These are phyloP conservation scores for Pomacea maculata DNA, from an alignment of 1,140 invertebrate genomes.

Conservation along the genomic window DNA sequence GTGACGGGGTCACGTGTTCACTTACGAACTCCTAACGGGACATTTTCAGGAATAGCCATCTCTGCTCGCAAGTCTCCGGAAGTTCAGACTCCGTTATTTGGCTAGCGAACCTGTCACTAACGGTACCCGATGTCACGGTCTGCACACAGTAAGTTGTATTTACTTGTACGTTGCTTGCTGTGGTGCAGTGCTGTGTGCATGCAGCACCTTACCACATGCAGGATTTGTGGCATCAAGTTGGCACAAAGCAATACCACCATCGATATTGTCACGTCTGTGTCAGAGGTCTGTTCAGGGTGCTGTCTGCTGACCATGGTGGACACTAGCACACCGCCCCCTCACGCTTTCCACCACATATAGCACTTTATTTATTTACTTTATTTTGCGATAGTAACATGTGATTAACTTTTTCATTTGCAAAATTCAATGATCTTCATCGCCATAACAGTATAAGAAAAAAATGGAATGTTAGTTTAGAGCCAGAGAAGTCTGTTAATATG, in stretches of 20 bases:
- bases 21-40: not conserved
- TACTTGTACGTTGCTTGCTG: not conserved
- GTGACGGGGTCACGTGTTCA: conserved; percentile 16
- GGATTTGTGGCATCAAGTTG: too few relatives aligned
- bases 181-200: not conserved
- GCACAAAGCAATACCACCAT: not conserved
- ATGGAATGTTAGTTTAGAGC: too few relatives aligned
- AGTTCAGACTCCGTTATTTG: too few relatives aligned
- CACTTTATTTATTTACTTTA: not conserved
- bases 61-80: too few relatives aligned
- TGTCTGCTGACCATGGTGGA: not conserved
- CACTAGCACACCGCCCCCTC: not conserved
- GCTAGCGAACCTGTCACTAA: too few relatives aligned
- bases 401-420: too few relatives aligned
- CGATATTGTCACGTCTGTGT: not conserved
- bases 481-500: too few relatives aligned
- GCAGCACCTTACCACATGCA: not conserved
- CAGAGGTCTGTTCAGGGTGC: not conserved
- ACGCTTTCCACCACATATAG: not conserved
- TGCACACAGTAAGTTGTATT: too few relatives aligned
- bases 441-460: too few relatives aligned
- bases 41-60: not conserved
- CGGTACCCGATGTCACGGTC: too few relatives aligned
- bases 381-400: too few relatives aligned
- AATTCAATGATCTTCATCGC: too few relatives aligned